Evolutionary conservation across 2,797 vertebrate species (phyloP).

Genomic region (Buceros bicornis): DNA sequence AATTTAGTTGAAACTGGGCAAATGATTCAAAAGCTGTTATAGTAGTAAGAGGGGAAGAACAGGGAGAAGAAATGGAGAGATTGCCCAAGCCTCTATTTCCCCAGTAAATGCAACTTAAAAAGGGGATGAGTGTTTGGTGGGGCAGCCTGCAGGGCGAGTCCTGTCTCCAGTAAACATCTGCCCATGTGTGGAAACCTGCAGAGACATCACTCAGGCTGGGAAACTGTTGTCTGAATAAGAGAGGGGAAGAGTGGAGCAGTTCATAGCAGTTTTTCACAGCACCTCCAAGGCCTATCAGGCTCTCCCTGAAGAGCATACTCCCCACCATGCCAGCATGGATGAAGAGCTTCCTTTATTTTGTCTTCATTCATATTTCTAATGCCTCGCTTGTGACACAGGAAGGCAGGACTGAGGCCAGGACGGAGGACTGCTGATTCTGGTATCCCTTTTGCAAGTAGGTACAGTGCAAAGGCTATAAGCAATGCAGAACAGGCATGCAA

Average conservation of each 20-base stretch:
- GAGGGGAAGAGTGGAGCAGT: background rate
- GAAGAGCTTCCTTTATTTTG: background rate
- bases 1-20: background rate
- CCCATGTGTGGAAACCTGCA: background rate
- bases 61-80: background rate
- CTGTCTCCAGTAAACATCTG: background rate
- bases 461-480: background rate
- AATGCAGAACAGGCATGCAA: background rate
- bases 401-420: background rate
- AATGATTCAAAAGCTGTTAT: background rate
- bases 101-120: background rate
- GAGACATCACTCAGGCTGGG: background rate
- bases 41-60: background rate
- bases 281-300: background rate
- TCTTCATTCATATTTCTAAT: background rate
- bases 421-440: background rate
- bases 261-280: background rate
- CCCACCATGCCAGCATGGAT: accelerated
- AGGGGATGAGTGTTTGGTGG: background rate
- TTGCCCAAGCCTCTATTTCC: background rate
- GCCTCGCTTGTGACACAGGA: background rate
- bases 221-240: background rate
- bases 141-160: background rate
- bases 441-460: background rate
- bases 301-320: background rate